phyloP scores from a whole-genome alignment of 2,888 invertebrate species.

The Endotricha flammealis region DNA sequence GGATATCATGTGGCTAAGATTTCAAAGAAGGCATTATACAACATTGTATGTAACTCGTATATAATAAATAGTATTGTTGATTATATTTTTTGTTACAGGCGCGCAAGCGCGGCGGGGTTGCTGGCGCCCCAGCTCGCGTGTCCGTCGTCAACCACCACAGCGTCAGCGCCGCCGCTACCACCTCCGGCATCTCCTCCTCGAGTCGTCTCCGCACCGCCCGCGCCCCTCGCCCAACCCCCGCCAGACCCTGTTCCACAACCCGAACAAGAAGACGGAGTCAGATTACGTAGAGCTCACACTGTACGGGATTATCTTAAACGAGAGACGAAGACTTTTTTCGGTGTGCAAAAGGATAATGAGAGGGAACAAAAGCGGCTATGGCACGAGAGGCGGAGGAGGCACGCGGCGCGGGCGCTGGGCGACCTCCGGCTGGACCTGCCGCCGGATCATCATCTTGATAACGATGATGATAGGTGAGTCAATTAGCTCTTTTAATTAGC shows the following conservation, averaged over 20 bases:
- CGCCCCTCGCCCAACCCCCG: slow-evolving; percentile 38
- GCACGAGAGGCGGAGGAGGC: slow-evolving; percentile 87
- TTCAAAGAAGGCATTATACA: too few species aligned
- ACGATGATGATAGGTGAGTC: slow-evolving; percentile 74
- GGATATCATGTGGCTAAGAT: too few species aligned
- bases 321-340: slow-evolving; percentile 91
- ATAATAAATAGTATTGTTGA: background rate
- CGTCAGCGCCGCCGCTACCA: slow-evolving; percentile 46
- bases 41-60: too few species aligned
- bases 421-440: slow-evolving; percentile 79
- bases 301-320: slow-evolving; percentile 83
- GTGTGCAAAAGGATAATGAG: slow-evolving; percentile 88
- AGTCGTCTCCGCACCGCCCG: slow-evolving; percentile 51
- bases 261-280: slow-evolving; percentile 62
- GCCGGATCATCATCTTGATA: slow-evolving; percentile 80
- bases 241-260: slow-evolving; percentile 58
- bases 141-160: slow-evolving; percentile 50
- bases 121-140: slow-evolving; percentile 66
- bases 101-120: slow-evolving; percentile 66
- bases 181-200: slow-evolving; percentile 67
- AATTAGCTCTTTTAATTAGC: too few species aligned
- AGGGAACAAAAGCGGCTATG: slow-evolving; percentile 85
- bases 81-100: slow-evolving; percentile 54
- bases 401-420: slow-evolving; percentile 84
- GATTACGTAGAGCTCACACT: slow-evolving; percentile 64